phyloP scores from a whole-genome alignment of 2,113 vertebrate species.

The Rallus limicola region DNA sequence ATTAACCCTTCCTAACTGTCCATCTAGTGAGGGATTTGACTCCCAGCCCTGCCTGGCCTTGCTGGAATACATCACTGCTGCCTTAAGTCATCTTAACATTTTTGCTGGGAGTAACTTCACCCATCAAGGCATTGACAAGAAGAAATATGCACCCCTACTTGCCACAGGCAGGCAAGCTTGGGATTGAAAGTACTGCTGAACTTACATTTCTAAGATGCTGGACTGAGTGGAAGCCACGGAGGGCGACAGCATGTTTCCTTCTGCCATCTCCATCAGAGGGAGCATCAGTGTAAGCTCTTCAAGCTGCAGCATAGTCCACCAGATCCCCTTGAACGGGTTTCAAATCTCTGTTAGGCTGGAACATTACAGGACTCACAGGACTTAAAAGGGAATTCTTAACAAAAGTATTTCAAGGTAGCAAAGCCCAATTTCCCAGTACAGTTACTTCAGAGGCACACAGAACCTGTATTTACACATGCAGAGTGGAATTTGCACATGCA shows the following conservation, averaged over 20 bases:
- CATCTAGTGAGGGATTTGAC: neutral
- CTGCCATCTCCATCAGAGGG: neutral
- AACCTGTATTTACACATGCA: conserved; percentile 44
- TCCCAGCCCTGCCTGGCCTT: neutral
- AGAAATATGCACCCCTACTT: neutral
- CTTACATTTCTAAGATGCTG: neutral
- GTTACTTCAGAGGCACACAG: neutral
- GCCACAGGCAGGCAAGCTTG: neutral
- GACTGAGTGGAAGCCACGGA: neutral
- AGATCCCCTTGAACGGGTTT: neutral
- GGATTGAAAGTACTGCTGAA: neutral
- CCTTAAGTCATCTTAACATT: neutral
- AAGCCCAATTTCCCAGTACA: neutral
- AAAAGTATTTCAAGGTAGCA: neutral
- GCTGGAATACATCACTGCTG: neutral
- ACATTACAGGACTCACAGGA: neutral
- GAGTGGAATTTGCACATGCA: conserved; percentile 64
- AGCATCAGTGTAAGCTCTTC: neutral
- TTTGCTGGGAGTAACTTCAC: neutral
- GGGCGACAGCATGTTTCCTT: neutral
- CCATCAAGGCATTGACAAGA: neutral
- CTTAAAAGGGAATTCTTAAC: neutral
- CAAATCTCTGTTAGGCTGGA: neutral
- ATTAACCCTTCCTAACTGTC: neutral
- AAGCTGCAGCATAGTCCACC: neutral